Evolutionary conservation across 2,113 vertebrate genomes (phyloP).

Genomic region (Xenus cinereus): DNA sequence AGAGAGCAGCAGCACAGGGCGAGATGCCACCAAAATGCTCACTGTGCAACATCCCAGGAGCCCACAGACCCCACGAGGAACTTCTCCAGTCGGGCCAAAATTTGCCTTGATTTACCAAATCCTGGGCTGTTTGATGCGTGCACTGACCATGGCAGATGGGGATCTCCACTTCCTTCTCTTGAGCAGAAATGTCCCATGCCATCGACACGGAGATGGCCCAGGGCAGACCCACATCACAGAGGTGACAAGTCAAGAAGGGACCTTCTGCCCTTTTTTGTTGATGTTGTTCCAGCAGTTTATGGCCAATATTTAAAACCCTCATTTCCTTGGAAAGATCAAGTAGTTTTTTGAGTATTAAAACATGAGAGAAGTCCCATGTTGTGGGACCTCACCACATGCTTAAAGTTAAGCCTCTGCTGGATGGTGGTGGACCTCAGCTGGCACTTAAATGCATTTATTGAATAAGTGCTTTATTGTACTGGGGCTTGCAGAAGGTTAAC

Average conservation of each 20-base stretch:
- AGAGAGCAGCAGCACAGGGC: not conserved
- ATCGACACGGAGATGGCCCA: fast-evolving
- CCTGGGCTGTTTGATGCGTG: not conserved
- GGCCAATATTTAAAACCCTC: not conserved
- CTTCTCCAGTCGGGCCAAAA: not conserved
- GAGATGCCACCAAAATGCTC: not conserved
- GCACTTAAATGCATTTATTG: not conserved
- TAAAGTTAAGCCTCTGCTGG: not conserved
- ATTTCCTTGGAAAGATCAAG: not conserved
- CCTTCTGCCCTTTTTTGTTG: not conserved
- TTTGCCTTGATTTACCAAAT: not conserved
- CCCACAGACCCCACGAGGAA: not conserved
- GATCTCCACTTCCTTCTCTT: not conserved
- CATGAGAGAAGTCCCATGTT: not conserved
- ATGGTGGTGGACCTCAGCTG: not conserved
- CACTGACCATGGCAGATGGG: fast-evolving
- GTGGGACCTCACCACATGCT: not conserved
- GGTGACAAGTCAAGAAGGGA: not conserved
- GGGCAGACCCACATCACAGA: fast-evolving
- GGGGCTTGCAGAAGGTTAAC: not conserved
- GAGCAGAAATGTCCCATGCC: not conserved
- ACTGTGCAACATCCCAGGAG: fast-evolving
- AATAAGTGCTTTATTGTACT: not conserved
- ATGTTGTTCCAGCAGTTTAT: not conserved
- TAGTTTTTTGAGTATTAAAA: not conserved